These are phyloP conservation scores for Megaceryle torquata DNA, from an alignment of 2,113 vertebrate genomes.

Conservation along the genomic window DNA sequence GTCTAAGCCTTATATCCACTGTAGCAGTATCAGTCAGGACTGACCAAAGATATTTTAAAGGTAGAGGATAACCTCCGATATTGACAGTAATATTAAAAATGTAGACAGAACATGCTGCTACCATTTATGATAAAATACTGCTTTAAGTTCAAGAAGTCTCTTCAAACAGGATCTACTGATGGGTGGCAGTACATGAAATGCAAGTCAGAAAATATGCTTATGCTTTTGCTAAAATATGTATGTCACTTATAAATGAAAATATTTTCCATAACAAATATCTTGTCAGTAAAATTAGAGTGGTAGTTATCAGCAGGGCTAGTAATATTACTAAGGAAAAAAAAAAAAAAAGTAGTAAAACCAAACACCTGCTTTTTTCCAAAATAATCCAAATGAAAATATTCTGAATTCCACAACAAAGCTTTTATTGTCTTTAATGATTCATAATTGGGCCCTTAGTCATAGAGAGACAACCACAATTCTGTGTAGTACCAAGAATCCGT, in stretches of 20 bases:
- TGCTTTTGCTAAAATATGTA: background rate
- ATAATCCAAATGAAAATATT: background rate
- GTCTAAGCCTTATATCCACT: background rate
- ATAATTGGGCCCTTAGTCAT: background rate
- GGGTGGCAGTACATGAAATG: background rate
- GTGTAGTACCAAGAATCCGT: background rate
- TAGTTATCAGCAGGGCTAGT: background rate
- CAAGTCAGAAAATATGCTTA: background rate
- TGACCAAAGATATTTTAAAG: background rate
- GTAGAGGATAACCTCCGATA: background rate
- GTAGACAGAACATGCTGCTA: background rate
- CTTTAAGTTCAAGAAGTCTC: background rate
- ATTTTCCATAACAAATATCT: background rate
- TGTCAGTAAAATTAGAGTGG: background rate
- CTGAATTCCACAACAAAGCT: background rate
- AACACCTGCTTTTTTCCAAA: background rate
- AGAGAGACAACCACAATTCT: background rate
- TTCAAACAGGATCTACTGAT: background rate
- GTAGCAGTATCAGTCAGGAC: background rate
- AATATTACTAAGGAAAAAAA: background rate
- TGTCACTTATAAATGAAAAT: background rate
- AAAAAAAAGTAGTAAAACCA: background rate
- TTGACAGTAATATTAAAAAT: background rate
- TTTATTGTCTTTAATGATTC: background rate
- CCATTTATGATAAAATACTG: background rate